Conservation (phyloP, 1,140 invertebrate genomes). For the Drosophila varians region DNA sequence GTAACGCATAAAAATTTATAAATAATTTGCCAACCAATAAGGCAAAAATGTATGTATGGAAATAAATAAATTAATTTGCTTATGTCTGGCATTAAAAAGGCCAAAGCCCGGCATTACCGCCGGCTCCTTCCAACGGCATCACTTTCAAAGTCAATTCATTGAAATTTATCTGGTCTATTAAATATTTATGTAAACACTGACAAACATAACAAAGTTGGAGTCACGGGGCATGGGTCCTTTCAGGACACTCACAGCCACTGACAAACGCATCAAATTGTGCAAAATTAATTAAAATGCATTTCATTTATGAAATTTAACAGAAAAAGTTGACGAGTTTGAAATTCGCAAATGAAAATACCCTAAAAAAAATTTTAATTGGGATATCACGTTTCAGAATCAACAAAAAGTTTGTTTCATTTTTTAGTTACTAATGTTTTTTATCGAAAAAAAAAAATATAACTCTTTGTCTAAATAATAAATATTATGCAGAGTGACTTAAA, state of each 20-base stretch:
- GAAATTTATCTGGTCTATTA: constrained; percentile 78
- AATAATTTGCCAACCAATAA: constrained; percentile 32
- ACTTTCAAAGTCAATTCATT: constrained; percentile 57
- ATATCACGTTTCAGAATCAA: too few relatives aligned
- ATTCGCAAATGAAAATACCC: constrained; percentile 1
- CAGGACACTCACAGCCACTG: constrained; percentile 21
- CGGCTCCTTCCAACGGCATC: neutral
- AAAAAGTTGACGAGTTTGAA: neutral
- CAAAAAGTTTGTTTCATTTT: too few relatives aligned
- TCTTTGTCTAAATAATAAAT: too few relatives aligned
- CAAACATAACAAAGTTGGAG: constrained; percentile 41
- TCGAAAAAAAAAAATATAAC: too few relatives aligned
- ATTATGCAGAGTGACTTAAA: too few relatives aligned
- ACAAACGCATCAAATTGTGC: constrained; percentile 52
- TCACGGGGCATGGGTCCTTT: too few relatives aligned
- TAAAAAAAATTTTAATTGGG: neutral
- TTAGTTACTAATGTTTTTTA: too few relatives aligned
- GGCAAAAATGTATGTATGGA: constrained; percentile 26
- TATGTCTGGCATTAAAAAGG: constrained; percentile 65
- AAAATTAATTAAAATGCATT: constrained; percentile 80
- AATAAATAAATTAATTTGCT: constrained; percentile 76
- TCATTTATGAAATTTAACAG: constrained; percentile 71
- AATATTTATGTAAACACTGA: constrained; percentile 78
- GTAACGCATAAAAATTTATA: constrained; percentile 15
- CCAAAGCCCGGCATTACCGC: too few relatives aligned